Evolutionary conservation across 2,888 invertebrate genomes (phyloP).

Genomic region (Ellobium chinense): DNA sequence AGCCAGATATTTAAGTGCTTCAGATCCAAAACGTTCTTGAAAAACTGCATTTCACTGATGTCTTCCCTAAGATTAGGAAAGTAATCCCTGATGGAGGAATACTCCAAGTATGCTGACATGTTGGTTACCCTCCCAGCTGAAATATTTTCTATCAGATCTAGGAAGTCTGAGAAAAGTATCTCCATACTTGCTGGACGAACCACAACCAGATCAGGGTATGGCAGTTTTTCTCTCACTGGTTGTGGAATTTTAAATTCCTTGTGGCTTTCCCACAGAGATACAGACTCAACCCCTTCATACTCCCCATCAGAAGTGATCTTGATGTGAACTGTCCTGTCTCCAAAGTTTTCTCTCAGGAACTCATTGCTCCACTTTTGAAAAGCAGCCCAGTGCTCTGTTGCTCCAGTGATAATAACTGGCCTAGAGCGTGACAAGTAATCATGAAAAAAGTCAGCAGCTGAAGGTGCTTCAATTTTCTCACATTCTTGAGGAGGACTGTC

Average conservation of each 20-base stretch:
- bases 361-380: constrained; percentile 72
- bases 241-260: constrained; percentile 67
- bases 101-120: constrained; percentile 76
- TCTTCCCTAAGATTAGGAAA: constrained; percentile 69
- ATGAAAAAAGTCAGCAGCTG: constrained; percentile 66
- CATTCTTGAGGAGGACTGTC: constrained; percentile 55
- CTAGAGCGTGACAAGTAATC: constrained; percentile 70
- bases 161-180: constrained; percentile 72
- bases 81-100: constrained; percentile 73
- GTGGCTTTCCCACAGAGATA: constrained; percentile 68
- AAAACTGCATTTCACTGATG: constrained; percentile 68
- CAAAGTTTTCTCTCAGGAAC: constrained; percentile 64
- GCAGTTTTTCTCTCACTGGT: constrained; percentile 63
- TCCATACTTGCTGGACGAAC: constrained; percentile 74
- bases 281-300: constrained; percentile 75
- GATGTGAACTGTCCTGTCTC: constrained; percentile 67
- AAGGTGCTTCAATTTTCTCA: constrained; percentile 59
- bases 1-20: constrained; percentile 76
- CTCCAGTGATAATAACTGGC: constrained; percentile 73
- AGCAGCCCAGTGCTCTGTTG: constrained; percentile 68
- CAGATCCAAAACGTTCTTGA: constrained; percentile 58
- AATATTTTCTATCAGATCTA: constrained; percentile 69
- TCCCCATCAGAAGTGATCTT: constrained; percentile 73
- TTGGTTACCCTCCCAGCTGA: constrained; percentile 58
- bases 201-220: constrained; percentile 74